Evolutionary conservation across 1,140 invertebrate species (phyloP).

Genomic region (Zaprionus ghesquierei): DNA sequence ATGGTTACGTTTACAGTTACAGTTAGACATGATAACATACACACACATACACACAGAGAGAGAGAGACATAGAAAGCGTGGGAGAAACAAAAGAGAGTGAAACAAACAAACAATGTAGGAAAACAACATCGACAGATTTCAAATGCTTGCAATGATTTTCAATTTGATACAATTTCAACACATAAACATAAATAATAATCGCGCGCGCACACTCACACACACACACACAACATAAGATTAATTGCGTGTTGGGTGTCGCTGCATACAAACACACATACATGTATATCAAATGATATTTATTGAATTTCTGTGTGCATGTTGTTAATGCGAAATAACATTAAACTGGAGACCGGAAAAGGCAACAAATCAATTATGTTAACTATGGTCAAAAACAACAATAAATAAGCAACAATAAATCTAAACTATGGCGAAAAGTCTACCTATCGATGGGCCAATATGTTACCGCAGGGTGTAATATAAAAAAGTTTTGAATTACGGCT

Average conservation of each 20-base stretch:
- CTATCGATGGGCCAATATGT: neutral
- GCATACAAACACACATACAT: neutral
- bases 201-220: neutral
- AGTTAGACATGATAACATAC: slow-evolving; percentile 20
- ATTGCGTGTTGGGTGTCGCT: neutral
- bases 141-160: slow-evolving; percentile 1
- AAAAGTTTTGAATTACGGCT: too few species aligned
- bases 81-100: neutral
- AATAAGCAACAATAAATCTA: neutral
- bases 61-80: neutral
- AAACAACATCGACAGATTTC: neutral
- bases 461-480: neutral
- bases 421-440: neutral
- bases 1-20: slow-evolving; percentile 5
- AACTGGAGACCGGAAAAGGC: neutral
- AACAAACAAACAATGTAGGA: neutral
- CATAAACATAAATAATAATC: neutral
- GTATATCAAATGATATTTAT: neutral
- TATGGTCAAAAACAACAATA: neutral
- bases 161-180: slow-evolving; percentile 8
- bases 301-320: slow-evolving; percentile 15
- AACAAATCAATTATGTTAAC: neutral
- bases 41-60: slow-evolving; percentile 15
- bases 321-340: neutral
- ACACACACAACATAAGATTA: neutral